phyloP scores from a whole-genome alignment of 1,140 invertebrate species.

The Sminthurides bifidus region DNA sequence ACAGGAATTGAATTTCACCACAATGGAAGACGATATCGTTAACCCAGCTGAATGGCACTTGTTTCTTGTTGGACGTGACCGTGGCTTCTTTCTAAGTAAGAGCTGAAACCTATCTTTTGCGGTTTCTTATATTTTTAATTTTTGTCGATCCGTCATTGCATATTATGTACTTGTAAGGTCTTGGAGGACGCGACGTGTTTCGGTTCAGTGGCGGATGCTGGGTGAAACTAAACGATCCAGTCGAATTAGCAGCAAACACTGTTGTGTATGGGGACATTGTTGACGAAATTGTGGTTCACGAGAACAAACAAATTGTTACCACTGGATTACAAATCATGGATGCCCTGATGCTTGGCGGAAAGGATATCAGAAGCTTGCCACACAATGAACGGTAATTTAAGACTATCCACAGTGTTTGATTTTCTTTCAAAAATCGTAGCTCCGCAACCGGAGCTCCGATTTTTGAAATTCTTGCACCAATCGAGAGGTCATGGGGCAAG shows the following conservation, averaged over 20 bases:
- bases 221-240: slow-evolving; percentile 37
- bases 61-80: slow-evolving; percentile 46
- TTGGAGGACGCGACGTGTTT: slow-evolving; percentile 23
- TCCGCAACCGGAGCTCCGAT: too few relatives aligned
- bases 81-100: slow-evolving; percentile 39
- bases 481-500: too few relatives aligned
- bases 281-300: slow-evolving; percentile 48
- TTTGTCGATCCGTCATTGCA: too few relatives aligned
- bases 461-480: too few relatives aligned
- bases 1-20: slow-evolving; percentile 32
- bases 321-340: slow-evolving; percentile 72
- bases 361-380: slow-evolving; percentile 52
- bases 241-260: slow-evolving; percentile 62
- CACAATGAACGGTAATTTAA: slow-evolving; percentile 48
- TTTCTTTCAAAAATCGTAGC: too few relatives aligned
- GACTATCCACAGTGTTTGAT: too few relatives aligned
- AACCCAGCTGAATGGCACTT: slow-evolving; percentile 56
- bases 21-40: slow-evolving; percentile 11
- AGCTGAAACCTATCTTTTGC: background rate
- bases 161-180: too few relatives aligned
- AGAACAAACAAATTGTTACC: slow-evolving; percentile 37
- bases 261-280: slow-evolving; percentile 69
- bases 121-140: background rate
- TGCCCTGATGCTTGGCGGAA: slow-evolving; percentile 55
- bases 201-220: slow-evolving; percentile 35